Conservation (phyloP, 2,113 vertebrate genomes). For the Cryptotis parvus region DNA sequence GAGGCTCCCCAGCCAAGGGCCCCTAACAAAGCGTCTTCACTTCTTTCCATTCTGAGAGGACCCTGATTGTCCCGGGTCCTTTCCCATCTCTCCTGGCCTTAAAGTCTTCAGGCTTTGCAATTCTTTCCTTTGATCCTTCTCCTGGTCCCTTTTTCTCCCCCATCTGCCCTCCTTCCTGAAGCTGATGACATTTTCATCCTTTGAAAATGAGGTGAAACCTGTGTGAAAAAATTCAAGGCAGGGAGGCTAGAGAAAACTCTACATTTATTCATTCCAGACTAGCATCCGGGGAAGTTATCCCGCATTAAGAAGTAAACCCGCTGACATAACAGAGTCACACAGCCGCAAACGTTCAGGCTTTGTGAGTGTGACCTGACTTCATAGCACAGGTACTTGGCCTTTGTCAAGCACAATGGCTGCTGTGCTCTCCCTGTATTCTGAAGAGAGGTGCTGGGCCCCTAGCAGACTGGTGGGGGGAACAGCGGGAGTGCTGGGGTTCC, state of each 20-base stretch:
- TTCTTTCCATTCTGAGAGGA: background rate
- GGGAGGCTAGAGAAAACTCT: background rate
- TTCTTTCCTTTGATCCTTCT: background rate
- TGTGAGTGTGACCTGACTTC: background rate
- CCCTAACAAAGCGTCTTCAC: background rate
- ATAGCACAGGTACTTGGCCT: background rate
- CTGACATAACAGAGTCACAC: background rate
- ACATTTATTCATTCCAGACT: conserved; percentile 17
- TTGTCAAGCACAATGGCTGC: background rate
- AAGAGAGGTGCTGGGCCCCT: background rate
- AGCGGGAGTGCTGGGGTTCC: background rate
- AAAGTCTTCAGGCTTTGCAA: background rate
- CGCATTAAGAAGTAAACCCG: background rate
- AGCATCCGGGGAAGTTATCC: background rate
- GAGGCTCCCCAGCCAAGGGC: background rate
- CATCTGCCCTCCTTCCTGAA: background rate
- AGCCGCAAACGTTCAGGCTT: background rate
- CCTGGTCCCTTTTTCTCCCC: background rate
- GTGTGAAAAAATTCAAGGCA: conserved; percentile 11
- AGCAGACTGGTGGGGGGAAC: background rate
- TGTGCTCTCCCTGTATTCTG: background rate
- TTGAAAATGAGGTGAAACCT: background rate
- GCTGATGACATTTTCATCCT: background rate
- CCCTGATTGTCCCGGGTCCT: background rate
- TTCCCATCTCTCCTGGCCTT: background rate